Base-by-base conservation (phyloP, 2,113 vertebrate species). In the Actenoides hombroni region DNA sequence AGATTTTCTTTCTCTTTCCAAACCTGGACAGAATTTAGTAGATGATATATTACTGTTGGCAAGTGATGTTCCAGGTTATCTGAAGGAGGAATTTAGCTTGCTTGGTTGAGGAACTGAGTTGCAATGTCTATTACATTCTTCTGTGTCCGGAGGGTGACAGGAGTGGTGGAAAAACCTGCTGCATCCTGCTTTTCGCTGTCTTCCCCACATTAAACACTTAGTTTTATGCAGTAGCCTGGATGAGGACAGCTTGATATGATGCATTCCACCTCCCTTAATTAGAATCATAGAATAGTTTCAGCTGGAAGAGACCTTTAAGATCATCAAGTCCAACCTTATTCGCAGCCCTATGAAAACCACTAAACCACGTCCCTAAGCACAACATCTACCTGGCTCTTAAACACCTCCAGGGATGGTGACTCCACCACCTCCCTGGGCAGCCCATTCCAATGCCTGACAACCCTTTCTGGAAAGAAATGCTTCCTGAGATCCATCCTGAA, bases 1-100 rank as follows among this genome's bases (percentile, higher is more conserved):
- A 77, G 61, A 48, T 87, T 91, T 88, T 76, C 86, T 84, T 94
- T 91, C 61, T 65, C 60, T 70, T 87, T 92, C 80, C 91, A 94
- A 91, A 89, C 7, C 44, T 92, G 90, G 88, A 24, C 86, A 80
- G 77, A 68, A 64, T 86, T 84, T 64, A 61, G 74, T 79, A 63
- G 83, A 46, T 91, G 75, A 91, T 69, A 2, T 6, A 73, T 91
- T 74, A 65, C 54, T 86, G 70, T 48, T 92, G 83, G 83, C 81
- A 37, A 8, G 76, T 2, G 29, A 57, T 79, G 70, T 61, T 75
- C 61, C 49, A 57, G 86, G 80, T 91, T 94, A 80, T 92, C 90
- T 92, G 92, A 93, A 92, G 81, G 86, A 92, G 78, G 77, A 90
- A 78, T 91, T 88, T 26, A 44, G 60, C 44, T 88, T 63, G 35